Evolutionary conservation across 2,113 vertebrate species (phyloP), one percentile per base, ranked within the genome.

Genomic region (Cyprinodon variegatus): DNA sequence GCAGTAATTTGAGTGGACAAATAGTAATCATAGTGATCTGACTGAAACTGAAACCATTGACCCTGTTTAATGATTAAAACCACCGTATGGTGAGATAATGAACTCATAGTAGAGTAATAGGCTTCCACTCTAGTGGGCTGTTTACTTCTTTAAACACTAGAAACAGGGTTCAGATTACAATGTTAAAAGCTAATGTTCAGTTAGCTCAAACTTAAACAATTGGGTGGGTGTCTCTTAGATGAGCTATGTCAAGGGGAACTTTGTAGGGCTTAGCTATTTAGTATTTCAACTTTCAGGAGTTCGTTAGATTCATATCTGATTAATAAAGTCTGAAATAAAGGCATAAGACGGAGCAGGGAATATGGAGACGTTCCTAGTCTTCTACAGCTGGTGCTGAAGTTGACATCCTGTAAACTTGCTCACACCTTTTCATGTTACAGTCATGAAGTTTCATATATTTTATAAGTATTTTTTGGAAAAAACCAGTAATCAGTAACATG

Each of bases 221-320:
- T 37, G 6, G 11, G 43, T 46, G 70, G 63, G 75, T 8, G 22
- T 68, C 64, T 84, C 40, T 70, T 72, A 65, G 70, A 71, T 15
- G 38, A 72, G 76, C 43, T 45, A 76, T 77, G n/a, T 40, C 45
- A 0, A 40, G 70, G 68, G 63, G 50, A 87, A 83, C 77, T 86
- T 90, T 82, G 86, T 84, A 88, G 70, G 65, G 46, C 41, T 73
- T 15, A 2, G 14, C 67, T 88, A 90, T 92, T 91, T 90, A 91
- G 79, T 86, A 88, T 91, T 92, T 83, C 50, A 72, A 87, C 87
- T 87, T 29, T 29, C 72, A 80, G 48, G 83, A 83, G 76, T 53
- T 41, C 72, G 67, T 64, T 65, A 0, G 69, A 48, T 63, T 15
- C 11, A 37, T 79, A 90, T 92, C 87, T 86, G 83, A 92, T 90